phyloP scores from a whole-genome alignment of 1,140 invertebrate species.

The Nasonia giraulti region DNA sequence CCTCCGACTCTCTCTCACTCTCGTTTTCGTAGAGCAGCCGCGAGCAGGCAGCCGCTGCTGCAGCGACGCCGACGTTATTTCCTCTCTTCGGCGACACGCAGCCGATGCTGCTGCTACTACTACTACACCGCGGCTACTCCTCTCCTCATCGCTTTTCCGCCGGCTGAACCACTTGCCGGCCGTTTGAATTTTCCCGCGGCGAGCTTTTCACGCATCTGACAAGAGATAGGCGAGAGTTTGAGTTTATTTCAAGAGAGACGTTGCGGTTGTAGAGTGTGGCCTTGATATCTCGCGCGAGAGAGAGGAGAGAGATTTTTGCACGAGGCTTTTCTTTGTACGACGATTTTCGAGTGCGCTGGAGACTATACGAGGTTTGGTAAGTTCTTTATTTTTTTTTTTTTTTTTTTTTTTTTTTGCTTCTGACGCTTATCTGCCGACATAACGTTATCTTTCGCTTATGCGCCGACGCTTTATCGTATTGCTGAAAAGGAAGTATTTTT shows the following conservation, averaged over 20 bases:
- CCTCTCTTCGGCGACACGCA: slow-evolving; percentile 38
- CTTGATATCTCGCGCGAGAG: background rate
- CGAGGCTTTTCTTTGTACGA: too few species aligned
- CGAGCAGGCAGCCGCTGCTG: slow-evolving; percentile 10
- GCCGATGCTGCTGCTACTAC: background rate
- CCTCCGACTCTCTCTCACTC: slow-evolving; percentile 43
- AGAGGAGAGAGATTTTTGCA: background rate
- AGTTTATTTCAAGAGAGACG: background rate
- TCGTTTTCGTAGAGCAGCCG: slow-evolving; percentile 40
- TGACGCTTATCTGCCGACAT: too few species aligned
- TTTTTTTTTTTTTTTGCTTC: too few species aligned
- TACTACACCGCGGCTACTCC: background rate
- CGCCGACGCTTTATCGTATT: too few species aligned
- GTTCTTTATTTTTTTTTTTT: too few species aligned
- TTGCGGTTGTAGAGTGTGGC: background rate
- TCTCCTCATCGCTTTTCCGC: slow-evolving; percentile 24
- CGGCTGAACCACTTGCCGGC: background rate
- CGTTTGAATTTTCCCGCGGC: slow-evolving; percentile 31
- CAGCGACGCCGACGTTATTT: slow-evolving; percentile 40
- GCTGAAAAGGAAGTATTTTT: too few species aligned
- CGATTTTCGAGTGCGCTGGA: background rate
- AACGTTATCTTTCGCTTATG: too few species aligned
- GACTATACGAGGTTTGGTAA: background rate
- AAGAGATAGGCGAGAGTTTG: background rate
- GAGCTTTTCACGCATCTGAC: background rate